These are phyloP conservation scores for Sylvia borin DNA, from an alignment of 2,797 vertebrate species.

Conservation along the genomic window DNA sequence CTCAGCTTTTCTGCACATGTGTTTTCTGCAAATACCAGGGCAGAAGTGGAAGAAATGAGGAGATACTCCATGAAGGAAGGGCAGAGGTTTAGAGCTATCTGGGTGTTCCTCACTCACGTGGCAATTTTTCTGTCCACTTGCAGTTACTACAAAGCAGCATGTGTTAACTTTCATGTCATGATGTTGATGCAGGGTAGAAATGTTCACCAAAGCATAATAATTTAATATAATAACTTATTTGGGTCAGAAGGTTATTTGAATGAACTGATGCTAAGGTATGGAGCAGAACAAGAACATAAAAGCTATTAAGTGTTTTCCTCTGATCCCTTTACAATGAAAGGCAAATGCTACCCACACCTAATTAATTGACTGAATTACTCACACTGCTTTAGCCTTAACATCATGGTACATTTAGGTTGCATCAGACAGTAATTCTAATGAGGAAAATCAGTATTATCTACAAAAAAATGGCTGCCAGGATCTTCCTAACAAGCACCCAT, in stretches of 20 bases:
- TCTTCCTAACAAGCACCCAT: neutral
- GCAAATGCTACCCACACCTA: neutral
- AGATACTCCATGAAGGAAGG: neutral
- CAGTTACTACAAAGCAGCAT: neutral
- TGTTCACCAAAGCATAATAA: neutral
- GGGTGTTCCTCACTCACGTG: neutral
- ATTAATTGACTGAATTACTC: slow-evolving; percentile 25
- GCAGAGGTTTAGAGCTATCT: neutral
- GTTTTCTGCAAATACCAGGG: neutral
- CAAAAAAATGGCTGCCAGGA: neutral
- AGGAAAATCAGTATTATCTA: neutral
- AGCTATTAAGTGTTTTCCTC: neutral
- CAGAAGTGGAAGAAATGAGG: neutral
- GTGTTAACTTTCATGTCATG: neutral
- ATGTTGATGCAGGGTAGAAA: neutral
- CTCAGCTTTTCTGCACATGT: neutral
- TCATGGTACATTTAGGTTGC: neutral
- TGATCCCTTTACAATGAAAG: neutral
- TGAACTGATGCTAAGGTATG: neutral
- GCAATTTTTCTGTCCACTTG: neutral
- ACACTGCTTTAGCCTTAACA: neutral
- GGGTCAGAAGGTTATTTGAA: neutral
- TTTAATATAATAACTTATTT: neutral
- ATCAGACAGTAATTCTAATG: neutral
- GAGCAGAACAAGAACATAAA: slow-evolving; percentile 1